Base-by-base conservation (phyloP, 2,113 vertebrate genomes). In the Cyphomyrus discorhynchus region DNA sequence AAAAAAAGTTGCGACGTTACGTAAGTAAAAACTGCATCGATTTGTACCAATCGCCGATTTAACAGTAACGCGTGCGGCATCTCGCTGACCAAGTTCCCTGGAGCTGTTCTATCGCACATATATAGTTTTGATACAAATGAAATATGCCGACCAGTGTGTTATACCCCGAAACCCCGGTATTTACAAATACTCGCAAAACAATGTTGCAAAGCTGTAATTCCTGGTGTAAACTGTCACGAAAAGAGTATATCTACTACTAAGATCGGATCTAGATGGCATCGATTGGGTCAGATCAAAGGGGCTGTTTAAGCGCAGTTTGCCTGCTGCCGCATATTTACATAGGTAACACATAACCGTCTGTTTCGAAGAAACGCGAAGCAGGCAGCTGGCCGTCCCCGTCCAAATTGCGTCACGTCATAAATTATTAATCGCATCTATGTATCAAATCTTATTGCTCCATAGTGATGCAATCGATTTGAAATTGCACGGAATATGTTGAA, bases 1-100 rank as follows among this genome's bases (percentile, higher is more conserved):
- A 99, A 95, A 99, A 99, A 94, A 99, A 99, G 97, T 97, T 99
- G 96, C 97, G 98, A 95, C 98, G 98, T 97, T 99, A 98, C 96
- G 98, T 99, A 98, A 99, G 98, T 99, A 91, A 87, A 66, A 90
- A 39, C 45, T 47, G 35, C 74, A 84, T 46, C 45, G 82, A 84
- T 84, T 24, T 24, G 8, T 24, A 24, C 35, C 1, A 47, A 84
- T 84, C 82, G 19, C 82, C 45, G 45, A 47, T 47, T 84, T 84
- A 21, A 47, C 21, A 3, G 9, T 24, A 21, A 24, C 24, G 24
- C 80, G 21, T 9, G 80, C 1, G 1, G 80, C 39, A 42, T 42
- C 21, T 42, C 42, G 1, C 10, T 47, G 19, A 1, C 21, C 74
- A 42, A 42, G 35, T 80, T 42, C 35, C 35, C 31, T 9, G 15